These are phyloP conservation scores for Dermatemys mawii DNA, from an alignment of 2,113 vertebrate species.

Conservation along the genomic window DNA sequence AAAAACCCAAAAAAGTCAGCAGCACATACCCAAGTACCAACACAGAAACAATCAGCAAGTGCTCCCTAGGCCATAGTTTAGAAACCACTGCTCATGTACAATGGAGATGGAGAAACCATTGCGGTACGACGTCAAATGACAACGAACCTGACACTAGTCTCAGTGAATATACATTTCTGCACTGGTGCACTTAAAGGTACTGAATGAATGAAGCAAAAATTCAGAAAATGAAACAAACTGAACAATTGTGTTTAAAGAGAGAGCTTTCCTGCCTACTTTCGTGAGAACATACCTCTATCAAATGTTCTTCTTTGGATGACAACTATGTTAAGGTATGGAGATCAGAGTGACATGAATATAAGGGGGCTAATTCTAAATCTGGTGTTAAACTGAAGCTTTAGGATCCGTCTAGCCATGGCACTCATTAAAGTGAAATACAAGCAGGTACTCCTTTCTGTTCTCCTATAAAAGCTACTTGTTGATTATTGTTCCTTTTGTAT, in stretches of 20 bases:
- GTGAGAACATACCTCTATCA: background rate
- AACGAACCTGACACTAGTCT: background rate
- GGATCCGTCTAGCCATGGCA: background rate
- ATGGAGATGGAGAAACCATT: background rate
- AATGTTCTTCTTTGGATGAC: background rate
- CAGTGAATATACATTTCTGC: background rate
- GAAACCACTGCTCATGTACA: too few relatives aligned
- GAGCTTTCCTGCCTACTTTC: background rate
- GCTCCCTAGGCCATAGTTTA: background rate
- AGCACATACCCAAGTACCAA: background rate
- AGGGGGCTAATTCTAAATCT: background rate
- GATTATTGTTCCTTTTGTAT: background rate
- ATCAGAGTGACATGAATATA: background rate
- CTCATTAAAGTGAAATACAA: background rate
- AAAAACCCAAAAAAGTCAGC: background rate
- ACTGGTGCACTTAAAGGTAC: background rate
- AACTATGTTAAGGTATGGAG: background rate
- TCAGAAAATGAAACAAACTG: background rate
- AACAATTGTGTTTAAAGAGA: background rate
- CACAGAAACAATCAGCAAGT: too few relatives aligned
- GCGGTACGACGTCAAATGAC: background rate
- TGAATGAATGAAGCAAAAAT: background rate
- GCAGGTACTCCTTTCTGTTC: background rate
- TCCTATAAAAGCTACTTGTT: background rate
- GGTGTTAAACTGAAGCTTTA: background rate